Evolutionary conservation across 1,140 invertebrate species (phyloP).

Genomic region (Brachionus rubens): DNA sequence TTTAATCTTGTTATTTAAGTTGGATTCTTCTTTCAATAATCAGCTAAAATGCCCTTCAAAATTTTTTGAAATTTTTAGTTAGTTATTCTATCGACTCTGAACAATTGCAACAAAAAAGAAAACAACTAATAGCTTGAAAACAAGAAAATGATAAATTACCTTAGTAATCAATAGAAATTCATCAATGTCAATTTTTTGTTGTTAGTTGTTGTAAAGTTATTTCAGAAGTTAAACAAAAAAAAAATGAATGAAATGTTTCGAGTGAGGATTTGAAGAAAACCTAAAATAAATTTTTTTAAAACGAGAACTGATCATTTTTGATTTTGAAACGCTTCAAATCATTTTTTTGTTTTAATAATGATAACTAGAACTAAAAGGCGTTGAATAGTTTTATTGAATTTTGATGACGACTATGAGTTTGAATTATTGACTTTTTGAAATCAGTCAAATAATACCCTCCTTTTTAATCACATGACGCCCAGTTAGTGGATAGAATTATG

Average conservation of each 20-base stretch:
- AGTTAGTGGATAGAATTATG: too few relatives aligned
- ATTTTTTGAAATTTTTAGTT: too few relatives aligned
- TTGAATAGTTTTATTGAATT: not conserved
- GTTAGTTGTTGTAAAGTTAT: not conserved
- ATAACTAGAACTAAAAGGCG: not conserved
- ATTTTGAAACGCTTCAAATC: conserved; percentile 19
- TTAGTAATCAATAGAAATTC: conserved; percentile 36
- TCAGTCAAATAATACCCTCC: too few relatives aligned
- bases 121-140: not conserved
- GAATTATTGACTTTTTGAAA: too few relatives aligned
- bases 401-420: not conserved
- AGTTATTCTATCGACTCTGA: too few relatives aligned
- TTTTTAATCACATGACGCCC: too few relatives aligned
- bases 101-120: too few relatives aligned
- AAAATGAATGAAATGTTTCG: conserved; percentile 23
- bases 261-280: conserved; percentile 24
- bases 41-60: too few relatives aligned
- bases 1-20: not conserved
- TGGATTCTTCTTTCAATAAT: not conserved
- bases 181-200: conserved; percentile 28
- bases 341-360: too few relatives aligned
- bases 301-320: conserved; percentile 3
- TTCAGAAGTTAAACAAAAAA: too few relatives aligned
- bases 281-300: conserved; percentile 17
- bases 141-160: conserved; percentile 41